Base-by-base conservation (phyloP, 2,888 invertebrate species). In the Strigamia crassipes region DNA sequence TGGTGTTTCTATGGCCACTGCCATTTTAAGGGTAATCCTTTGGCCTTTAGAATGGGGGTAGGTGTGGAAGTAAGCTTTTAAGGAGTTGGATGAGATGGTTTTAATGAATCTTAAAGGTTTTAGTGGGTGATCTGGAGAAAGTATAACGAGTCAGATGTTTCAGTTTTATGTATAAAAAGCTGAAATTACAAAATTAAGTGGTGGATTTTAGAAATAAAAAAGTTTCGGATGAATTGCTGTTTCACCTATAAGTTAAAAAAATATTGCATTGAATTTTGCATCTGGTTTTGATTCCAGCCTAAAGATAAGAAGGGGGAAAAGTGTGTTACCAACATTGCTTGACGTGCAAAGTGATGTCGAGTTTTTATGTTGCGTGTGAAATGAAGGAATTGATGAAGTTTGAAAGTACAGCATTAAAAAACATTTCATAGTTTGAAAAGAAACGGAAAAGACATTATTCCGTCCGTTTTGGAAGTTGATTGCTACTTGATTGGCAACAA, bases 1-100 rank as follows among this genome's bases (percentile, higher is more conserved):
- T 18, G 61, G 61, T 51, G n/a, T 61, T 61, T 61, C 23, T 18
- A 61, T 61, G 61, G 18, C 61, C 61, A 61, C 61, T 18, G 23
- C 61, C 61, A 61, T 61, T 61, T 61, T 61, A 21, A 61, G 61
- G 18, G 61, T 61, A 61, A 61, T 61, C 61, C n/a, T 18, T 12
- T 61, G 61, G 61, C 23, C 61, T 18, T 46, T 46, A 46, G 46
- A 46, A 10, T 46, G 46, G 46, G 46, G 12, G 46, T 38, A 38
- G 38, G 38, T 38, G 38, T 27, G 38, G 10, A 38, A 6, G 38
- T 46, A 46, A 46, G 46, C 46, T 46, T 46, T 46, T 46, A 46
- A 46, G 46, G 46, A 46, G 46, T 46, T 46, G 46, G 46, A 46
- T 46, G 46, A 46, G 46, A 15, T 46, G 13, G 46, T 46, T 46